Conservation (phyloP, 1,140 invertebrate species). For the Ericerus pela region DNA sequence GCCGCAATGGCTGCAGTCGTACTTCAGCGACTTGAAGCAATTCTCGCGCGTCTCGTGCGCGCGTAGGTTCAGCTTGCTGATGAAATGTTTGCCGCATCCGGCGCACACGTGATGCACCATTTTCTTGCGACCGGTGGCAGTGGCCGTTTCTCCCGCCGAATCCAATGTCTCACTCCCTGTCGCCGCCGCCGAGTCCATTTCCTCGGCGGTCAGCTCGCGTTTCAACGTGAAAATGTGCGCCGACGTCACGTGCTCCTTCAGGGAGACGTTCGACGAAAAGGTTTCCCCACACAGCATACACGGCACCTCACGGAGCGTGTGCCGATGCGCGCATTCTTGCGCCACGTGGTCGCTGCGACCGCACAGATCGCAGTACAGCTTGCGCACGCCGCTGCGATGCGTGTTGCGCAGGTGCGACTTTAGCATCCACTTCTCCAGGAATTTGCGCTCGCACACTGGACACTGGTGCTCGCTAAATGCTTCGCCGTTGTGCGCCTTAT, state of each 20-base stretch:
- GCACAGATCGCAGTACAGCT: neutral
- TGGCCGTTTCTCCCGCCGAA: neutral
- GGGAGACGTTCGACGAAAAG: neutral
- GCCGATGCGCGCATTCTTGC: neutral
- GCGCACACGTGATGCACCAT: neutral
- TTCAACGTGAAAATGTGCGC: neutral
- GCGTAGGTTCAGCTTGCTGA: neutral
- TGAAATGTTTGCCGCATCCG: conserved; percentile 1
- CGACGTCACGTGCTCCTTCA: neutral
- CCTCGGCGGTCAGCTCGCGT: neutral
- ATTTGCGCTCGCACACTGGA: neutral
- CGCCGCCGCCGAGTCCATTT: neutral
- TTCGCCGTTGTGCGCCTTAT: conserved; percentile 29
- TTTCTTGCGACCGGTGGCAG: neutral
- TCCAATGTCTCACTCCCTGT: neutral
- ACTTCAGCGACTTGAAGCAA: neutral
- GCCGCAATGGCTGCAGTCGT: neutral
- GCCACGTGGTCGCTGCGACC: neutral
- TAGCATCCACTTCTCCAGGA: neutral
- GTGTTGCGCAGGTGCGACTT: neutral
- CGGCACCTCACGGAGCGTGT: neutral
- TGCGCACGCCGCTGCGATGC: neutral
- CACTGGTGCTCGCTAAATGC: neutral
- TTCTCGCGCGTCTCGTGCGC: neutral
- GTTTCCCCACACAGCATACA: neutral